Base-by-base conservation (phyloP, 2,797 vertebrate genomes). In the Varecia variegata region DNA sequence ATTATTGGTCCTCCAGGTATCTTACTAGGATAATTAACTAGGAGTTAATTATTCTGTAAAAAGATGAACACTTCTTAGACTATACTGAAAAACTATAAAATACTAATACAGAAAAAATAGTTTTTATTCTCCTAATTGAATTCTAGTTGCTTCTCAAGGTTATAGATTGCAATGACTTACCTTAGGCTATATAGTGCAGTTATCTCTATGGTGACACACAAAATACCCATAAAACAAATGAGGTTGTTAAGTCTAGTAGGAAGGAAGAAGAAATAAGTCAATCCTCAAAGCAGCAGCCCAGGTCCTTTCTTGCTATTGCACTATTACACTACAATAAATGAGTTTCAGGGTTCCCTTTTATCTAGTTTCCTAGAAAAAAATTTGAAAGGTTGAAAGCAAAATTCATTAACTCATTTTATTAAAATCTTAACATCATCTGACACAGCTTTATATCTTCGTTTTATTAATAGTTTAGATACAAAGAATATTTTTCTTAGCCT, bases 211-310 rank as follows among this genome's bases (percentile, higher is more conserved):
- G 70, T 92, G 94, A 67, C 40, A 94, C 76, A 85, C 12, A 95
- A 87, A 98, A 97, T 96, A 94, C 11, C 15, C 92, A 92, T 90
- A 92, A 97, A 97, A 97, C 0, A 97, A 93, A 96, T 23, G 1
- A 45, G 17, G 60, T 47, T 95, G 32, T 89, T 95, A 97, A 97
- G 5, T 81, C 96, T 35, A 87, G 73, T 6, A 95, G 81, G 71
- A 68, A 86, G 85, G 2, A 40, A 56, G 88, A 87, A 2, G 52
- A 68, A 96, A 7, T 5, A 90, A 32, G 45, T 77, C 74, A 97
- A 52, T 50, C 23, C 40, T 87, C 70, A 92, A 93, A 81, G 73
- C 82, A 92, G 85, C 27, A 58, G 12, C 14, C 5, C 0, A 1
- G 3, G 0, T 70, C 3, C 47, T 89, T 25, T 67, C 12, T 60